A percentile compares a stretch with the other conserved stretches of the same genome.
These are phyloP conservation scores for Mormyrops boulengeri DNA, from an alignment of 2,797 vertebrate species.

Conservation along the genomic window DNA sequence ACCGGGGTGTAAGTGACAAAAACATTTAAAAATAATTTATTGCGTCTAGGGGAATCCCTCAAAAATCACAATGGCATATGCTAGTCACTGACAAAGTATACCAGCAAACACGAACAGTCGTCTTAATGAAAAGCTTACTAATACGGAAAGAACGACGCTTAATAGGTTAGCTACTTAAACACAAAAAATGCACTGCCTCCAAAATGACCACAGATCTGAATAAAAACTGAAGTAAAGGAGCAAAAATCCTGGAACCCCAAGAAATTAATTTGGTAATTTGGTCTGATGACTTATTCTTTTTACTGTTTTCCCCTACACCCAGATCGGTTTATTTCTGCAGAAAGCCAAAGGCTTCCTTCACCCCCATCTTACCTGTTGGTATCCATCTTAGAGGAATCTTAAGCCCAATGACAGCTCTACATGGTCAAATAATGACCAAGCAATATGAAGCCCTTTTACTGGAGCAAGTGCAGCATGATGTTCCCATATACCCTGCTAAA, in stretches of 20 bases:
- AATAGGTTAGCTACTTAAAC: background rate
- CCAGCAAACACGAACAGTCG: background rate
- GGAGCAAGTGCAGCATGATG: background rate
- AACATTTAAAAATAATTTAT: background rate
- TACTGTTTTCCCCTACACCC: background rate
- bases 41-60: background rate
- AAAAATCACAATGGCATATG: background rate
- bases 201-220: background rate
- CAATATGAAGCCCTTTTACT: background rate
- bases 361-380: background rate
- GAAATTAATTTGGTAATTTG: background rate
- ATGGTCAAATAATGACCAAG: background rate
- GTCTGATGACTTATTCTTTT: background rate
- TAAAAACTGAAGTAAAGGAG: background rate
- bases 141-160: background rate
- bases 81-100: background rate
- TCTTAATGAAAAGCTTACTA: background rate
- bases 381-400: background rate
- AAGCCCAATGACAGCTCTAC: background rate
- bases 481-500: background rate
- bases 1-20: background rate
- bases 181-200: background rate
- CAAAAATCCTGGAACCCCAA: background rate
- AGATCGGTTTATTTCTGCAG: background rate
- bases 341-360: background rate